These are phyloP conservation scores for Rhodeus uyekii DNA, from an alignment of 2,797 vertebrate genomes.

Conservation along the genomic window DNA sequence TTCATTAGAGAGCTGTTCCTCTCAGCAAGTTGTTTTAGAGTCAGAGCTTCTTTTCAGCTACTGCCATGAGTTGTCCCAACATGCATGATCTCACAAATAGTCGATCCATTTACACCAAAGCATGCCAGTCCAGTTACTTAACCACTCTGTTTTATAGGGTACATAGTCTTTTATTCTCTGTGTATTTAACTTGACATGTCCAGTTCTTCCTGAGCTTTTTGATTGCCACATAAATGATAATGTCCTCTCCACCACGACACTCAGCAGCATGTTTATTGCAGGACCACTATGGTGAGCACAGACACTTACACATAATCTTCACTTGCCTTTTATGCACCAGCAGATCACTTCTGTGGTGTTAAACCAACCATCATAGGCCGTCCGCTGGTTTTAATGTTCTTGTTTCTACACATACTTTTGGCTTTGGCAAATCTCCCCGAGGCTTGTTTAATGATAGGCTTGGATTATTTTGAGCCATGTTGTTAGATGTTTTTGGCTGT, in stretches of 20 bases:
- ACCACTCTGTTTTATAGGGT: neutral
- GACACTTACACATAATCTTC: neutral
- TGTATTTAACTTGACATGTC: neutral
- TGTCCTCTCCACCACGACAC: neutral
- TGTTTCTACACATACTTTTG: neutral
- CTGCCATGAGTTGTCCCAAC: neutral
- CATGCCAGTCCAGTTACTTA: neutral
- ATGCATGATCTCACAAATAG: neutral
- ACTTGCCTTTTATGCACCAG: neutral
- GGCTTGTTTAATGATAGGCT: conserved; percentile 19
- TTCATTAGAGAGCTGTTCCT: neutral
- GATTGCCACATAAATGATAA: neutral
- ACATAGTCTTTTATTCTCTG: neutral
- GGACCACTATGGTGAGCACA: neutral
- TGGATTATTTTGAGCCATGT: conserved; percentile 14
- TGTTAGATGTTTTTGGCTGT: neutral
- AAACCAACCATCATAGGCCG: neutral
- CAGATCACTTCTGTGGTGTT: conserved; percentile 13
- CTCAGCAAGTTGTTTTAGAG: conserved; percentile 1
- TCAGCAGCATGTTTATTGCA: conserved; percentile 3
- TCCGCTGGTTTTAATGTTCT: neutral
- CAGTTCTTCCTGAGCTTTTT: neutral
- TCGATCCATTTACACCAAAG: neutral
- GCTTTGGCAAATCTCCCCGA: conserved; percentile 20
- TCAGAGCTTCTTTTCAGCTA: neutral